phyloP scores from a whole-genome alignment of 2,888 invertebrate species.

The Axea sp. region DNA sequence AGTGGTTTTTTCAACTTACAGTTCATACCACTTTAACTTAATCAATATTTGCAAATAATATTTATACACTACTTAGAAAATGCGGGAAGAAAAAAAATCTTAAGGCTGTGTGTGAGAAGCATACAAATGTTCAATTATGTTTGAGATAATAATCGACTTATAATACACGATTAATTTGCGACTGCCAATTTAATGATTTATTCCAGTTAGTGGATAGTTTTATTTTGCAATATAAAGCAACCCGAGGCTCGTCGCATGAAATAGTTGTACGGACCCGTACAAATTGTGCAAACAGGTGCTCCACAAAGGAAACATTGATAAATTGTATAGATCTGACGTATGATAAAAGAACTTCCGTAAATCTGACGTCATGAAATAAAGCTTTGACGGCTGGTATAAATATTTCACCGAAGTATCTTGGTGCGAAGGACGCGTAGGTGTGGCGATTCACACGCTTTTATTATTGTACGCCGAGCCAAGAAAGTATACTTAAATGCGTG shows the following conservation, averaged over 20 bases:
- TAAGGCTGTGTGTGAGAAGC: no score
- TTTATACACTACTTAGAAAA: no score
- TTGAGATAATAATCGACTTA: no score
- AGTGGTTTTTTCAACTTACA: no score
- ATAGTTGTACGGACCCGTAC: no score
- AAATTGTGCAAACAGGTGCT: no score
- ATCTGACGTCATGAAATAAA: constrained; percentile 44
- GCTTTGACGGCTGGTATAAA: constrained; percentile 24
- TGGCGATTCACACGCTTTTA: constrained; percentile 45
- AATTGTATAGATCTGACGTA: constrained; percentile 25
- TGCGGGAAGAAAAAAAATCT: no score
- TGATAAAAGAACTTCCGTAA: constrained; percentile 45
- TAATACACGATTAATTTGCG: constrained; percentile 28
- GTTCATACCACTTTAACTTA: no score
- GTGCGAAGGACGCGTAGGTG: constrained; percentile 53
- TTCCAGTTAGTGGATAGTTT: constrained; percentile 13
- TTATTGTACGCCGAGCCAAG: constrained; percentile 10
- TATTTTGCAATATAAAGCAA: constrained; percentile 1
- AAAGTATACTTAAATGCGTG: constrained; percentile 12
- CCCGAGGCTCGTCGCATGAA: constrained; percentile 14
- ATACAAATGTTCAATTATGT: no score
- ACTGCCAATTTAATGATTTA: constrained; percentile 32
- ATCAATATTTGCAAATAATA: no score
- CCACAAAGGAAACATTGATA: constrained; percentile 37
- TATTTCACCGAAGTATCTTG: constrained; percentile 29